Evolutionary conservation across 2,113 vertebrate species (phyloP).

Genomic region (Montifringilla adamsi): DNA sequence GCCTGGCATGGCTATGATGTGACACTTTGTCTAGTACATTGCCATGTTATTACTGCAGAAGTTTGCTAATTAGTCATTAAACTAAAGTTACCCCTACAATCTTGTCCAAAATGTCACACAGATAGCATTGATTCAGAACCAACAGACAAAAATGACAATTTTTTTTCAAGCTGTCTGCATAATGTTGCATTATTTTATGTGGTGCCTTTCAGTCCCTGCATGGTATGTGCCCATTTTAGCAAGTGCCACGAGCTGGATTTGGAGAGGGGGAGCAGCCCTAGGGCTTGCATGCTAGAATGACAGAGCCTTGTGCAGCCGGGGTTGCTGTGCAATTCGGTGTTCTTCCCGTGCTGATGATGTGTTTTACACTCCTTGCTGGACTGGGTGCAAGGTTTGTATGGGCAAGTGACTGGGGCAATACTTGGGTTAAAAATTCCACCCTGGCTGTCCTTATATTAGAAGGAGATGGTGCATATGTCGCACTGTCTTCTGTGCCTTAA

Average conservation of each 20-base stretch:
- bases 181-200: neutral
- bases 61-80: slow-evolving; percentile 57
- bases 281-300: neutral
- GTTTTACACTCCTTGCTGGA: rapidly evolving
- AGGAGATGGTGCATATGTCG: neutral
- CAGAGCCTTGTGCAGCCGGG: neutral
- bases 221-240: neutral
- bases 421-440: neutral
- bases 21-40: slow-evolving; percentile 12
- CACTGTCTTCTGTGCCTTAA: neutral
- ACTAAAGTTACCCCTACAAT: neutral
- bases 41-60: neutral
- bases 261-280: neutral
- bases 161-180: neutral
- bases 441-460: neutral
- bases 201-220: neutral
- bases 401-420: neutral
- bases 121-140: neutral
- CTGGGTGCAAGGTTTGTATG: neutral
- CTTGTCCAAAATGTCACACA: slow-evolving; percentile 23
- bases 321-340: rapidly evolving
- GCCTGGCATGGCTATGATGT: neutral
- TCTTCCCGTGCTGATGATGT: rapidly evolving
- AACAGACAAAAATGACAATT: neutral
- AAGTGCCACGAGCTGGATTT: neutral